Evolutionary conservation across 2,113 vertebrate genomes (phyloP).

Genomic region (Xenopus borealis): DNA sequence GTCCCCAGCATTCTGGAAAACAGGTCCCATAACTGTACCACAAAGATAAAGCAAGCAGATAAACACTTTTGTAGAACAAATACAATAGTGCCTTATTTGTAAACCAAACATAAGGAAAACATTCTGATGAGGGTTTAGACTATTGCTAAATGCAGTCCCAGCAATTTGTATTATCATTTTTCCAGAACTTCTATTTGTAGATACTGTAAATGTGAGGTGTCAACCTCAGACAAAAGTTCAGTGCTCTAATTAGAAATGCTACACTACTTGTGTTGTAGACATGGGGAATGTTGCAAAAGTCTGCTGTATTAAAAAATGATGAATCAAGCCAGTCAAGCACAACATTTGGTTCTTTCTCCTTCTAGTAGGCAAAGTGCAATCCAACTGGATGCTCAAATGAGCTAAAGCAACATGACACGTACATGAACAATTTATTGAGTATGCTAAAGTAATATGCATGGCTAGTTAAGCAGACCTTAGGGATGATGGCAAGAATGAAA

Average conservation of each 20-base stretch:
- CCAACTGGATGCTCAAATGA: not conserved
- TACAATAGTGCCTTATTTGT: no score
- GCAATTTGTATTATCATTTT: no score
- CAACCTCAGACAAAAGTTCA: not conserved
- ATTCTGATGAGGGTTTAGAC: no score
- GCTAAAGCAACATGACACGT: slow-evolving; percentile 13
- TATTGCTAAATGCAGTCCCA: no score
- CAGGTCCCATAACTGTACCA: no score
- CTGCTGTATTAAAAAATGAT: slow-evolving; percentile 4
- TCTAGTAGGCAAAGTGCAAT: not conserved
- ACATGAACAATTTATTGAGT: slow-evolving; percentile 19
- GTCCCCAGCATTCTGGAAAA: no score
- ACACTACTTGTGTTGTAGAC: not conserved
- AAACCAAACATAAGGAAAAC: no score
- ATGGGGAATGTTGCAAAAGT: not conserved
- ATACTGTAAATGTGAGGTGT: not conserved
- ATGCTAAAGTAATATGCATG: slow-evolving; percentile 9
- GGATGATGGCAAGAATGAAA: slow-evolving; percentile 6
- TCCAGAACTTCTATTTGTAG: not conserved
- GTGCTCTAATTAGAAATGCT: not conserved
- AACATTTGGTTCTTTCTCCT: not conserved
- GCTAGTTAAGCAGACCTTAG: slow-evolving; percentile 12
- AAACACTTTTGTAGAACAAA: no score
- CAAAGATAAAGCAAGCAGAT: no score
- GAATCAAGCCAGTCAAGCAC: slow-evolving; percentile 2